Evolutionary conservation across 1,140 invertebrate genomes (phyloP).

Genomic region (Drosophila varians): DNA sequence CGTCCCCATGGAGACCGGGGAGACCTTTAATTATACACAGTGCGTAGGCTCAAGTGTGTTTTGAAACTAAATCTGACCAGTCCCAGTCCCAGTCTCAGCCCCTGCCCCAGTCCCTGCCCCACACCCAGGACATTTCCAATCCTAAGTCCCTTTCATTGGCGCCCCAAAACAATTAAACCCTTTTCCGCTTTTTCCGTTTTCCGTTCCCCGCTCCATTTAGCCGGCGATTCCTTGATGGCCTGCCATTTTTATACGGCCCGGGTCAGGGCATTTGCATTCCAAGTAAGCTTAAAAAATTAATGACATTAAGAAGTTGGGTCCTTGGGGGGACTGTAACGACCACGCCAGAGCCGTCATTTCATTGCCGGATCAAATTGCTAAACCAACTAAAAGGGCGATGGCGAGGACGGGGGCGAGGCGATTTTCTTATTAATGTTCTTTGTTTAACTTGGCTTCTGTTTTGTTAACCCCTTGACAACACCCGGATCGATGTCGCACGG

Average conservation of each 20-base stretch:
- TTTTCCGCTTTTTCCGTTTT: conserved; percentile 41
- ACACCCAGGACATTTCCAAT: conserved; percentile 6
- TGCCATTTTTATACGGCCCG: conserved; percentile 59
- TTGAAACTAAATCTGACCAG: conserved; percentile 73
- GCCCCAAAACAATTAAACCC: conserved; percentile 80
- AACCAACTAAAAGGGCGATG: conserved; percentile 42
- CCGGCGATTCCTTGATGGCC: conserved; percentile 53
- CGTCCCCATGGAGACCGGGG: background rate
- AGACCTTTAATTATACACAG: conserved; percentile 66
- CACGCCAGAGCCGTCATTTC: conserved; percentile 22
- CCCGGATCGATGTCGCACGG: conserved; percentile 33
- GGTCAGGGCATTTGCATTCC: conserved; percentile 53
- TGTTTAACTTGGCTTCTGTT: conserved; percentile 45
- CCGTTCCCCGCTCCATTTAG: background rate
- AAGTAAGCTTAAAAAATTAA: conserved; percentile 82
- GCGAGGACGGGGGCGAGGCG: background rate
- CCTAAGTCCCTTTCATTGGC: conserved; percentile 37
- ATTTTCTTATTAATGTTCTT: conserved; percentile 65
- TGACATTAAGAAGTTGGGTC: conserved; percentile 77
- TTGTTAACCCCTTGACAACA: conserved; percentile 41
- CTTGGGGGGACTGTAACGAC: conserved; percentile 23
- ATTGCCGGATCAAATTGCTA: conserved; percentile 66
- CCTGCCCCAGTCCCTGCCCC: conserved; percentile 10
- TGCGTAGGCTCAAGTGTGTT: conserved; percentile 74
- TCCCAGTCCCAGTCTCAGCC: conserved; percentile 5